Evolutionary conservation across 2,113 vertebrate genomes (phyloP).

Genomic region (Sander vitreus): DNA sequence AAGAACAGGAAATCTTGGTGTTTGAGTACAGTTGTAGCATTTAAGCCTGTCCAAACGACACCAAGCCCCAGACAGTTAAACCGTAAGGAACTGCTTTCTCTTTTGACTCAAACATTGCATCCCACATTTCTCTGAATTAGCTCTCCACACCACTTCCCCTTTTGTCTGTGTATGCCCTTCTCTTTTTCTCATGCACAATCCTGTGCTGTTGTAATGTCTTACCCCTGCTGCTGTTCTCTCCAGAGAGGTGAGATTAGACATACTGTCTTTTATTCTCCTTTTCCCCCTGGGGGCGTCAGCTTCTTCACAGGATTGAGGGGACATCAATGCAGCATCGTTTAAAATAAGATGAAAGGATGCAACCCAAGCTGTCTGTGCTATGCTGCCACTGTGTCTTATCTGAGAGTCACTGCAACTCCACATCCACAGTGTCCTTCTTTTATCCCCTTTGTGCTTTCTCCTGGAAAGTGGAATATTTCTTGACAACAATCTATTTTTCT

Average conservation of each 20-base stretch:
- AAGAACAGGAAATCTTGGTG: neutral
- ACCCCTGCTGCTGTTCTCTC: conserved; percentile 45
- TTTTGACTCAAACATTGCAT: conserved; percentile 48
- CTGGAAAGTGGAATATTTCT: conserved; percentile 2
- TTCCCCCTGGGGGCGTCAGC: neutral
- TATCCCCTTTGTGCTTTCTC: conserved; percentile 24
- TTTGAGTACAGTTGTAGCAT: conserved; percentile 12
- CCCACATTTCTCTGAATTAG: conserved; percentile 39
- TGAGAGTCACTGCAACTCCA: conserved; percentile 35
- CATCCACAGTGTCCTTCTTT: conserved; percentile 5
- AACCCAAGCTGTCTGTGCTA: conserved; percentile 56
- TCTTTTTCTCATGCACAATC: conserved; percentile 42
- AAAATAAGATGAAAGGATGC: conserved; percentile 65
- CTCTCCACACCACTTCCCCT: conserved; percentile 43
- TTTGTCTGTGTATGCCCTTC: conserved; percentile 36
- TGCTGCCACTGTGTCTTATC: conserved; percentile 57
- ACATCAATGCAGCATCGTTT: conserved; percentile 52
- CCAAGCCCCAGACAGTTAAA: conserved; percentile 9
- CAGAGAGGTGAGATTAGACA: conserved; percentile 61
- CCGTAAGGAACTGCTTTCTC: conserved; percentile 55
- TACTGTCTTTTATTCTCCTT: conserved; percentile 47
- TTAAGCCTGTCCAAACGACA: conserved; percentile 14
- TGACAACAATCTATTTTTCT: conserved; percentile 12
- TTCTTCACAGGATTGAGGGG: conserved; percentile 41
- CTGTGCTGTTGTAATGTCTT: conserved; percentile 24